Evolutionary conservation across 2,113 vertebrate species (phyloP).

Genomic region (Holacanthus passer): DNA sequence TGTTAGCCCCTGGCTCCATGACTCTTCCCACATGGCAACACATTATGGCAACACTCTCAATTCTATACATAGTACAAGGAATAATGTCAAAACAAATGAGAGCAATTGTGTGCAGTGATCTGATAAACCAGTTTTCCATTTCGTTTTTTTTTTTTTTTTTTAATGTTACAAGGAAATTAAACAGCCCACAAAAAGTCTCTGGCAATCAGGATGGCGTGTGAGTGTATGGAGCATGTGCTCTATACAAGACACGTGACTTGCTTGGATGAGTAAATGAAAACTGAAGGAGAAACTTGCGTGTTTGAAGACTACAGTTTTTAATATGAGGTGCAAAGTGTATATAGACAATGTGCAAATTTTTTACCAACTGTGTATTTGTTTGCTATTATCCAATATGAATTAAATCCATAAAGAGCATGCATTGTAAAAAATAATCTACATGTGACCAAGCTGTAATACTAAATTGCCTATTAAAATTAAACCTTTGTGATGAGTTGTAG

Average conservation of each 20-base stretch:
- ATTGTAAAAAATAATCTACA: no score
- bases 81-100: constrained; percentile 69
- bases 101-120: constrained; percentile 43
- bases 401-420: constrained; percentile 1
- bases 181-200: not conserved
- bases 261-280: constrained; percentile 5
- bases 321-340: not conserved
- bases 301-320: not conserved
- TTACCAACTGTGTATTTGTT: not conserved
- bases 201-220: not conserved
- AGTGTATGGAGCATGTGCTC: not conserved
- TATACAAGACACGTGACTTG: not conserved
- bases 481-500: not conserved
- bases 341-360: not conserved
- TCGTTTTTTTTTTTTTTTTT: not conserved
- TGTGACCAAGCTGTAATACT: constrained; percentile 1
- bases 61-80: constrained; percentile 66
- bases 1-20: constrained; percentile 74
- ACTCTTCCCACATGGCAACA: constrained; percentile 77
- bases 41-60: constrained; percentile 72
- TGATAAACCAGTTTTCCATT: constrained; percentile 44
- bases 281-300: not conserved
- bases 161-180: constrained; percentile 29
- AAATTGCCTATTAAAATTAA: not conserved
- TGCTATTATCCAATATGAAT: constrained; percentile 14